These are phyloP conservation scores for Ganaspis brasiliensis DNA, from an alignment of 2,888 invertebrate genomes.

Conservation along the genomic window DNA sequence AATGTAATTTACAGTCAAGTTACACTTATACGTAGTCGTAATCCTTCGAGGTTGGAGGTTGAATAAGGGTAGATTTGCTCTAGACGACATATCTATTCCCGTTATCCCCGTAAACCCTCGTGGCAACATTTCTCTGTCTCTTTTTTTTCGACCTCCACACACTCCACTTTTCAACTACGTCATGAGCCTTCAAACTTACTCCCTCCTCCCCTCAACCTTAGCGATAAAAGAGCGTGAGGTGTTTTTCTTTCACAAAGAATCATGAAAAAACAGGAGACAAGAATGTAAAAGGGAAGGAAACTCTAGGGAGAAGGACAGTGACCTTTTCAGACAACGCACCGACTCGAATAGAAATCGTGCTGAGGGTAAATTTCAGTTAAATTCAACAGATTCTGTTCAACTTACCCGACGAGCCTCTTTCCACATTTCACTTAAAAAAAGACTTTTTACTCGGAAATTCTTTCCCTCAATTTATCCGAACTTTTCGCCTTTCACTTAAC, in stretches of 20 bases:
- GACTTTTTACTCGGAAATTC: not conserved
- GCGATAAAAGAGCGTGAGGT: constrained; percentile 26
- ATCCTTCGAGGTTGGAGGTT: constrained; percentile 19
- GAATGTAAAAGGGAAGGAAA: not conserved
- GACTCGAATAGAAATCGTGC: constrained; percentile 26
- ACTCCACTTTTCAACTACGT: not conserved
- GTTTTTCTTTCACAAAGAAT: constrained; percentile 31
- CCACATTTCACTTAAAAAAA: constrained; percentile 21
- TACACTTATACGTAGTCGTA: not conserved
- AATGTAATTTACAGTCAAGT: constrained; percentile 9
- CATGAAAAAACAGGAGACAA: constrained; percentile 23
- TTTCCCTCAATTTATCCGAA: constrained; percentile 5
- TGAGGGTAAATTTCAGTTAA: constrained; percentile 3
- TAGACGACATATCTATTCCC: constrained; percentile 19
- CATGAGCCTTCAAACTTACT: not conserved
- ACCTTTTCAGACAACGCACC: constrained; percentile 35
- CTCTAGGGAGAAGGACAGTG: constrained; percentile 19
- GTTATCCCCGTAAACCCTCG: constrained; percentile 14
- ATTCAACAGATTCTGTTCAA: constrained; percentile 35
- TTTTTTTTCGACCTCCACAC: not conserved
- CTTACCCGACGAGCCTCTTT: constrained; percentile 17
- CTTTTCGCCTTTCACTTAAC: constrained; percentile 8
- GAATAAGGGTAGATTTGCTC: constrained; percentile 27
- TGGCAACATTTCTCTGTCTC: not conserved
- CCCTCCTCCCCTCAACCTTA: not conserved